Conservation (phyloP, 2,113 vertebrate genomes). For the Siphamia tubifer region DNA sequence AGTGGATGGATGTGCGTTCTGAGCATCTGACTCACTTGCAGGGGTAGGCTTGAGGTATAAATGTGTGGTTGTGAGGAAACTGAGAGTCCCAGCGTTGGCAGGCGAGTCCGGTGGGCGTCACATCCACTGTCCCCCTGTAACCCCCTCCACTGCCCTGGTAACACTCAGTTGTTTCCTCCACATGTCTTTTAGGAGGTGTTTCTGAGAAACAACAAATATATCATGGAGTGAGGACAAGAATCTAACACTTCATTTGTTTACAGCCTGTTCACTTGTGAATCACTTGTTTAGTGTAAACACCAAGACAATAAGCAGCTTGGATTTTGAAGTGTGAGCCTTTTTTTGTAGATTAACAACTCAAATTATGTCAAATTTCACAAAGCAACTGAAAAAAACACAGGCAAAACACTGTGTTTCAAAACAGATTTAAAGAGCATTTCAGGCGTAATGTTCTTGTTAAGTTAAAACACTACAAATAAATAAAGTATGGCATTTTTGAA, state of each 20-base stretch:
- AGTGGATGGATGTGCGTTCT: neutral
- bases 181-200: constrained; percentile 44
- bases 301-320: neutral
- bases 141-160: constrained; percentile 86
- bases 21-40: constrained; percentile 89
- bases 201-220: constrained; percentile 47
- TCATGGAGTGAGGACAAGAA: neutral
- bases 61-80: constrained; percentile 91
- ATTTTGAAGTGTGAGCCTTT: too few relatives aligned
- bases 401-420: too few relatives aligned
- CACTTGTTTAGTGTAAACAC: neutral
- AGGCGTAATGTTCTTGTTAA: too few relatives aligned
- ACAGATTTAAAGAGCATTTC: too few relatives aligned
- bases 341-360: too few relatives aligned
- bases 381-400: too few relatives aligned
- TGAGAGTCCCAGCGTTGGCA: constrained; percentile 96
- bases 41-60: constrained; percentile 89
- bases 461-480: neutral
- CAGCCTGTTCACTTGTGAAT: neutral
- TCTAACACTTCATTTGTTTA: neutral
- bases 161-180: constrained; percentile 81
- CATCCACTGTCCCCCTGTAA: constrained; percentile 85
- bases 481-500: neutral
- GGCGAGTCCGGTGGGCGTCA: constrained; percentile 84
- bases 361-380: too few relatives aligned